phyloP scores from a whole-genome alignment of 2,797 vertebrate genomes.

The Lindbergichthys nudifrons region DNA sequence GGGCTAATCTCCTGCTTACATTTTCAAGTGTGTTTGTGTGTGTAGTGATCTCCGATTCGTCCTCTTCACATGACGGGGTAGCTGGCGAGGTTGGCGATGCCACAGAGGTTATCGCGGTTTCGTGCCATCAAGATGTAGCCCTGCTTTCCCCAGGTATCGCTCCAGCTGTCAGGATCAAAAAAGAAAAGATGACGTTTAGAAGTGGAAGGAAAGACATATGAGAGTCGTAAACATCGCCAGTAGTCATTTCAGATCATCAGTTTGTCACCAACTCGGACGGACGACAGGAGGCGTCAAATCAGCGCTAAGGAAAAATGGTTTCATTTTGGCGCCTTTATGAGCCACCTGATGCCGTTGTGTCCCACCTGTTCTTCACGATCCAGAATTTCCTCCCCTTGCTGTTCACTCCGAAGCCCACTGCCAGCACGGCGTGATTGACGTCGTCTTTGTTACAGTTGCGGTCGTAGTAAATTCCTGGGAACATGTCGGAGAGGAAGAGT shows the following conservation, averaged over 20 bases:
- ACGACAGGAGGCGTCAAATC: slow-evolving; percentile 29
- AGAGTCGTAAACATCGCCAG: not conserved
- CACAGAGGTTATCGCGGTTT: slow-evolving; percentile 86
- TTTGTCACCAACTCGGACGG: slow-evolving; percentile 6
- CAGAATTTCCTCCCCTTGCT: slow-evolving; percentile 90
- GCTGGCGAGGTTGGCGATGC: slow-evolving; percentile 86
- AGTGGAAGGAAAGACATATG: not conserved
- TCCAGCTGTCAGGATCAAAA: slow-evolving; percentile 80
- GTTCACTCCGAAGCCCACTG: slow-evolving; percentile 91
- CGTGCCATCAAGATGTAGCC: slow-evolving; percentile 87
- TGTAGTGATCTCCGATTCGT: not conserved
- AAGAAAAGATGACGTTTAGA: not conserved
- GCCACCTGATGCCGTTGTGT: slow-evolving; percentile 52
- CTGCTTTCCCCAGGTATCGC: slow-evolving; percentile 82
- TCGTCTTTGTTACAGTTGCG: slow-evolving; percentile 87
- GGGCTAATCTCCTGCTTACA: not conserved
- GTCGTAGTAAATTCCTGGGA: slow-evolving; percentile 93
- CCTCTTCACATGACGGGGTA: slow-evolving; percentile 82
- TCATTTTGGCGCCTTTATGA: slow-evolving; percentile 23
- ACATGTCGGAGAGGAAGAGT: slow-evolving; percentile 2
- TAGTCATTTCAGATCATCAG: slow-evolving; percentile 26
- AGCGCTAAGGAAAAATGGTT: not conserved
- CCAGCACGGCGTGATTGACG: slow-evolving; percentile 94
- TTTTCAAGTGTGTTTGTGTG: not conserved
- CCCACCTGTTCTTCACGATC: slow-evolving; percentile 98